Base-by-base conservation (phyloP, 1,140 invertebrate species). In the Bombus sibiricus region DNA sequence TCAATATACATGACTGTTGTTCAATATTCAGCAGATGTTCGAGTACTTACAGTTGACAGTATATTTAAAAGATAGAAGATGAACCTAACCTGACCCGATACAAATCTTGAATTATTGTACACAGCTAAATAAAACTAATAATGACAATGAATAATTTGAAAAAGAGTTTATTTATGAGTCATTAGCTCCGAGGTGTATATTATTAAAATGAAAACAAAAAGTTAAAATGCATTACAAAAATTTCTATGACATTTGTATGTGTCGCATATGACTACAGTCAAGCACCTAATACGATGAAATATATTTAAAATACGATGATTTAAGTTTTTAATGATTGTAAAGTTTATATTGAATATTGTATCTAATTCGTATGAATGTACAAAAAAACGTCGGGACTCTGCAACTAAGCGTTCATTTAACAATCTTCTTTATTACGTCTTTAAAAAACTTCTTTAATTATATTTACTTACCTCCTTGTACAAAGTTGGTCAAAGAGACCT, bases 371-470 rank as follows among this genome's bases (percentile, higher is more conserved):
- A 90, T 78, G 86, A 90, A 90, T 79, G 83, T 90, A 90, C 79
- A 90, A 90, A 90, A 90, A 82, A 81, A 88, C 34, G 28, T 81
- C 69, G 75, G 83, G 68, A 34, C 75, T 72, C 68, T 68, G 62
- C 78, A 89, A 87, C 73, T 87, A 90, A 90, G 74, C 53, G 34
- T 71, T 43, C 37, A 47, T 66, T 53, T 74, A 81, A 82, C 47
- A 81, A 79, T 73, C 64, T 34, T 68, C 15, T 81, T 79, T 62
- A 74, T 74, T 76, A 71, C 43, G 47, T 57, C 32, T 81, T 90
- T 87, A 84, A 90, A 90, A 89, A 89, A 84, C 74, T 87, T 75
- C 37, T 87, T 87, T 78, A 85, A 84, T 72, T 81, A 86, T 86
- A 75, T 71, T 81, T 71, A 68, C 59, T 64, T 81, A 87, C 77